Conservation (phyloP, 2,113 vertebrate genomes). For the Sceloporus tristichus region DNA sequence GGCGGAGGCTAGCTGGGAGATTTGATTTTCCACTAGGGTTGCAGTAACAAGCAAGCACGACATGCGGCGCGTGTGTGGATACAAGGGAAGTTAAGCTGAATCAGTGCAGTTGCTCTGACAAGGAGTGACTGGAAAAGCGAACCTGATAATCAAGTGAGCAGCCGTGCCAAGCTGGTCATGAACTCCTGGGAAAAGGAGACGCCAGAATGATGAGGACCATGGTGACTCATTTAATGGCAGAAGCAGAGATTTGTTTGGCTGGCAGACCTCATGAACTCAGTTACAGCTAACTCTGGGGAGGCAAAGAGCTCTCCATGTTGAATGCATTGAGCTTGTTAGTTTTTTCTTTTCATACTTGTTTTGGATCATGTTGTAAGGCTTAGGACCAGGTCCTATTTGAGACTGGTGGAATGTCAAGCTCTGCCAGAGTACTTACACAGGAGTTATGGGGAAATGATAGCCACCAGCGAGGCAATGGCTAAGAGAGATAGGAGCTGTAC, state of each 20-base stretch:
- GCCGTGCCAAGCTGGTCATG: neutral
- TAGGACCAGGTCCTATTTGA: no score
- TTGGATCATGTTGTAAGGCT: no score
- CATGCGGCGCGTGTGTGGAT: neutral
- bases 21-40: slow-evolving; percentile 19
- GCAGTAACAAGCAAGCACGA: neutral
- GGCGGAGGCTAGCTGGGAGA: neutral
- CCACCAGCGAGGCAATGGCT: no score
- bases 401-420: no score
- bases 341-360: no score
- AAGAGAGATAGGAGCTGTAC: no score
- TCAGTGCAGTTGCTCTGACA: neutral
- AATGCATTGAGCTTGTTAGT: no score
- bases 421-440: no score
- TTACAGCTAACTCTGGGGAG: neutral
- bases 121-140: neutral
- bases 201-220: neutral
- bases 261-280: neutral
- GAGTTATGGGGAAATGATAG: no score
- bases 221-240: neutral
- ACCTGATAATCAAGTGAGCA: neutral
- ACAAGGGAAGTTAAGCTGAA: slow-evolving; percentile 10
- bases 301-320: no score
- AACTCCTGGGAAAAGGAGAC: neutral
- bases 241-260: neutral